Percentiles rank a stretch among this genome's conserved stretches.
Conservation (phyloP, 2,888 invertebrate genomes). For the Drosophila helvetica region DNA sequence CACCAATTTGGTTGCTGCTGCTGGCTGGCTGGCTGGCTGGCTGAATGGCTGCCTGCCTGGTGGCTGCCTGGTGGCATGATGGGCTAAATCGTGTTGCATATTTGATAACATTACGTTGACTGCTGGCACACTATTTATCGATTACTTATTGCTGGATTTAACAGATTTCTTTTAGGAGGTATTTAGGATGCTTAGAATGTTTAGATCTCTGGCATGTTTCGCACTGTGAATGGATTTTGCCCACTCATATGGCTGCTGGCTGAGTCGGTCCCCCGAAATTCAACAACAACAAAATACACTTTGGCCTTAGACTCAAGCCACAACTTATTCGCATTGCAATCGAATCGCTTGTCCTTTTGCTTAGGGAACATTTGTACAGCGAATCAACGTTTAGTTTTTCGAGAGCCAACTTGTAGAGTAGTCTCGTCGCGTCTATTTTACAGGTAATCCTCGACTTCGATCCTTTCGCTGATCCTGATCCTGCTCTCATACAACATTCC, state of each 20-base stretch:
- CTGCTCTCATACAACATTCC: conserved; percentile 10
- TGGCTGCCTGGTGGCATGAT: background rate
- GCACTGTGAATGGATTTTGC: too few relatives aligned
- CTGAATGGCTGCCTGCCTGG: background rate
- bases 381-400: background rate
- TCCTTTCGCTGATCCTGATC: background rate
- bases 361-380: background rate
- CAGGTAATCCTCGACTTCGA: background rate
- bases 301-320: too few relatives aligned
- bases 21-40: background rate
- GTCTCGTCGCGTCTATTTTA: background rate
- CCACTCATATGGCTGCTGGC: too few relatives aligned
- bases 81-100: background rate
- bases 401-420: too few relatives aligned
- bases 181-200: background rate
- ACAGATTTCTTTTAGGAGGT: background rate
- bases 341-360: background rate
- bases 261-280: too few relatives aligned
- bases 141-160: background rate
- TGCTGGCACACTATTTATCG: background rate
- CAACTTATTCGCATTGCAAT: too few relatives aligned
- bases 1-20: background rate
- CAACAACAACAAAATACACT: too few relatives aligned
- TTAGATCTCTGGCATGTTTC: too few relatives aligned
- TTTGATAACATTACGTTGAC: background rate